These are phyloP conservation scores for Brachyalestes nurse DNA, from an alignment of 2,797 vertebrate genomes.

Conservation along the genomic window DNA sequence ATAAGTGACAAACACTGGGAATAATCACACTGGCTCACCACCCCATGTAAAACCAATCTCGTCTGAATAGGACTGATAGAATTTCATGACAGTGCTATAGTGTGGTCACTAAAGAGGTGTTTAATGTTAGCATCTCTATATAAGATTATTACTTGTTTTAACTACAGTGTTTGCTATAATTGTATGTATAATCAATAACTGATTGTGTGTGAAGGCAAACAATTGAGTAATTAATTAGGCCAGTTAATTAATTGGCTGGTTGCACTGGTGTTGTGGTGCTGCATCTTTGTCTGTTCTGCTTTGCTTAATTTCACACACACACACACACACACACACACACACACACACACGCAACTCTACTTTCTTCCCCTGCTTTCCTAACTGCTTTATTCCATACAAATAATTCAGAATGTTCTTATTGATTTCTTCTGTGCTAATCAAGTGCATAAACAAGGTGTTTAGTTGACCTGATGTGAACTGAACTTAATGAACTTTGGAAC, in stretches of 20 bases:
- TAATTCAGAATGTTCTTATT: background rate
- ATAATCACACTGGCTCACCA: too few species aligned
- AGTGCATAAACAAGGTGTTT: background rate
- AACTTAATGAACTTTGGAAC: background rate
- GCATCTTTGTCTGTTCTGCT: slow-evolving; percentile 12
- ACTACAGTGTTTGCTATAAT: background rate
- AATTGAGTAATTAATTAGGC: background rate
- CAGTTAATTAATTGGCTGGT: background rate
- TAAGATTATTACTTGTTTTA: background rate
- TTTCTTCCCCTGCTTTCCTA: background rate
- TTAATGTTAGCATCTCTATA: background rate
- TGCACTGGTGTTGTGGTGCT: slow-evolving; percentile 39
- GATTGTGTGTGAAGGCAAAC: background rate
- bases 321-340: background rate
- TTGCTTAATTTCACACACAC: background rate
- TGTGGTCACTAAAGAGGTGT: background rate
- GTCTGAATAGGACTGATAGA: too few species aligned
- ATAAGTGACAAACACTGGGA: too few species aligned
- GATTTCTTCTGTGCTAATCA: background rate
- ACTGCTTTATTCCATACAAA: background rate
- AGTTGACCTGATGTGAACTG: background rate
- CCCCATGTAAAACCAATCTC: too few species aligned
- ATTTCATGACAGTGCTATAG: background rate
- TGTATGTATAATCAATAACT: background rate
- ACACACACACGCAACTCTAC: background rate